Conservation (phyloP, 1,140 invertebrate genomes). For the Heliconius himera region DNA sequence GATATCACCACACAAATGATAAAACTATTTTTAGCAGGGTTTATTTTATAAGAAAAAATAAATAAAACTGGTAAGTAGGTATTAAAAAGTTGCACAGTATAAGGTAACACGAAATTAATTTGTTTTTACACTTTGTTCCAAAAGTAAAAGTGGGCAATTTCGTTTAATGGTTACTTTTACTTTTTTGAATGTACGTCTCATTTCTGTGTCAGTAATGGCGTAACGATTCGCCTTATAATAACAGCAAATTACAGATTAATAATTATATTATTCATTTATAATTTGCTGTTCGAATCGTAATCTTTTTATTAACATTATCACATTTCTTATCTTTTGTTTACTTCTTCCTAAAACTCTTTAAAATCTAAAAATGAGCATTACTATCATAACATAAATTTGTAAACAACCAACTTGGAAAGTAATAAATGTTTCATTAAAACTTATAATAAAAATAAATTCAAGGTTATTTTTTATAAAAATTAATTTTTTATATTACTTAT, state of each 20-base stretch:
- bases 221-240: background rate
- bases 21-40: background rate
- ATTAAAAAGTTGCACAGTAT: background rate
- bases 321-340: slow-evolving; percentile 6
- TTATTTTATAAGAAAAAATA: background rate
- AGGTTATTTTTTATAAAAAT: background rate
- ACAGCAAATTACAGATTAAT: background rate
- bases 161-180: background rate
- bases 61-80: background rate
- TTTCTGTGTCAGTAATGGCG: slow-evolving; percentile 3
- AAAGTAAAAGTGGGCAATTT: slow-evolving; percentile 7
- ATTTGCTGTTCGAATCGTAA: no score
- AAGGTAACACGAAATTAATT: background rate
- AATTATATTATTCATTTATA: no score
- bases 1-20: no score
- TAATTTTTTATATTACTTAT: background rate
- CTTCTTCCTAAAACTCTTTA: background rate
- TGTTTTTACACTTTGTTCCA: background rate
- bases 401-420: background rate
- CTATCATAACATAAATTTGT: background rate
- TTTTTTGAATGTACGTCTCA: slow-evolving; percentile 2
- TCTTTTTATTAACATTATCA: background rate
- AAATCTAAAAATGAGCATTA: background rate
- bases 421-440: background rate
- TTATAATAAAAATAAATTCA: background rate